Evolutionary conservation across 2,888 invertebrate genomes (phyloP), one percentile per base, ranked within the genome.

Genomic region (Rambutsinella grinnellia): DNA sequence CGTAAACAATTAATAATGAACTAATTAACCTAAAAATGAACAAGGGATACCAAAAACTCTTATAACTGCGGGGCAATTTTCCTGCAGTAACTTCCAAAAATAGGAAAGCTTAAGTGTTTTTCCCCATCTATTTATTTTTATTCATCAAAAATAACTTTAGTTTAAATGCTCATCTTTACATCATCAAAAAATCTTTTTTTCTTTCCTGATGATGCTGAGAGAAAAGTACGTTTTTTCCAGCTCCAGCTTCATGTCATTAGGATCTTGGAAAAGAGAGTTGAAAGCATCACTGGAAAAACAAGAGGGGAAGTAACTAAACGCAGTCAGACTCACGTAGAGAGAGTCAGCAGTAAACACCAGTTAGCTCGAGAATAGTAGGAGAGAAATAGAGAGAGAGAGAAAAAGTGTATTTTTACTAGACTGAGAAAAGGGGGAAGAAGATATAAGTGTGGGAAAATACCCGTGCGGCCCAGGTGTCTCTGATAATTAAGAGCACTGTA

Each of bases 401-500:
- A 68, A 26, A 58, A 36, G 36, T 36, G 24, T 21, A 54, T 27
- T 44, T 27, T 36, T 36, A 36, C 6, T 36, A 13, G 36, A 65
- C 36, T 26, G 36, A 26, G 65, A 53, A 63, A 69, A 58, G 69
- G 72, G 75, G 76, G 79, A 78, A 79, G 71, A 80, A 81, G 79
- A 82, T 80, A 81, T 82, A 79, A 83, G 79, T 81, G 83, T 83
- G 83, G 82, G 83, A 83, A 82, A 83, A 83, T 82, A 80, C 79
- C 79, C 81, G 80, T 77, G 79, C 75, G 67, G 80, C 76, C 79
- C 83, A 83, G 83, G 83, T 83, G 83, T 80, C 76, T 78, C 76
- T 76, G 82, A 83, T 83, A 83, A 83, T 83, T 83, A 83, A 83
- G 82, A 82, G 82, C 79, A 81, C 81, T 81, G 83, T 81, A 82